Conservation (phyloP, 2,888 invertebrate species). For the Rotaria socialis region DNA sequence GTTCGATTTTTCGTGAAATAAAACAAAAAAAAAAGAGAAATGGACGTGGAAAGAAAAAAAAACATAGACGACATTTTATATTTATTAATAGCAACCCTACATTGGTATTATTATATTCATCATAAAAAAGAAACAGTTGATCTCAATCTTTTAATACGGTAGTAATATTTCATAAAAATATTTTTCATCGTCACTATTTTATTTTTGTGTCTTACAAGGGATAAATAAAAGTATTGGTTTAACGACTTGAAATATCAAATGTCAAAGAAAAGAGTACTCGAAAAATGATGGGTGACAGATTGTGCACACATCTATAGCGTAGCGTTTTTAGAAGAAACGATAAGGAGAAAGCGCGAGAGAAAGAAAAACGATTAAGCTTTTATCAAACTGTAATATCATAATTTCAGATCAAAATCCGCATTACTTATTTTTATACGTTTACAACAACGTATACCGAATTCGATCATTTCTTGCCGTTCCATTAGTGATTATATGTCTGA, state of each 20-base stretch:
- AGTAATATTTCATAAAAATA: not conserved
- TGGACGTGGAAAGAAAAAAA: not conserved
- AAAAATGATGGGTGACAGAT: not conserved
- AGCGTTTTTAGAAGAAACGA: not conserved
- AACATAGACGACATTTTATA: not conserved
- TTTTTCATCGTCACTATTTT: not conserved
- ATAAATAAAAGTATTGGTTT: not conserved
- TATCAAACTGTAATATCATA: not conserved
- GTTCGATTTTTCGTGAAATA: not conserved
- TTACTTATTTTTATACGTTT: constrained; percentile 1
- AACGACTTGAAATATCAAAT: not conserved
- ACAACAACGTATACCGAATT: not conserved
- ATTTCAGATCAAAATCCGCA: not conserved
- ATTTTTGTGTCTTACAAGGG: not conserved
- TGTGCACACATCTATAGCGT: not conserved
- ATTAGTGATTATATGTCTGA: not conserved
- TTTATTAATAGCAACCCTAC: not conserved
- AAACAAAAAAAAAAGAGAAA: not conserved
- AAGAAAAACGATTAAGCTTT: not conserved
- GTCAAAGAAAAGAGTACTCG: not conserved
- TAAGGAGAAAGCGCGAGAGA: not conserved
- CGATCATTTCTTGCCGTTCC: not conserved
- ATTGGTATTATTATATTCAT: not conserved
- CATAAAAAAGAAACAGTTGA: not conserved
- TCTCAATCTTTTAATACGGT: not conserved